These are phyloP conservation scores for Mormyrus proboscirostris DNA, from an alignment of 2,797 vertebrate species.

Conservation along the genomic window DNA sequence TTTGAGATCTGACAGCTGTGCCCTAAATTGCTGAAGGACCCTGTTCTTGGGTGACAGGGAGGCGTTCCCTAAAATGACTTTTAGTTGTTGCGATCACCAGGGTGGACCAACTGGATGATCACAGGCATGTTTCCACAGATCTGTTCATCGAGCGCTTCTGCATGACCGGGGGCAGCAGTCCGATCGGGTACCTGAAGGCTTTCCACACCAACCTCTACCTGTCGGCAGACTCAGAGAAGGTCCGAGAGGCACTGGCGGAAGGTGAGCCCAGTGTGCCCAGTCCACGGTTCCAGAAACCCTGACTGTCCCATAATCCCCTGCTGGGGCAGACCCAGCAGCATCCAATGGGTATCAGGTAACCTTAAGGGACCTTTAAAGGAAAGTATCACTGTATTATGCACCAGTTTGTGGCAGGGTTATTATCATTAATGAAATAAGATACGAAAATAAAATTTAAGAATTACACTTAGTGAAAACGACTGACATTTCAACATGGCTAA, in stretches of 20 bases:
- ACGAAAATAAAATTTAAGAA: neutral
- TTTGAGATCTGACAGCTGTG: neutral
- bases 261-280: constrained; percentile 60
- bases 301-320: neutral
- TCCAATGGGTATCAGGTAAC: neutral
- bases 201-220: constrained; percentile 96
- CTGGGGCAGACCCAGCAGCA: neutral
- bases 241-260: constrained; percentile 86
- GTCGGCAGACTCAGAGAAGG: constrained; percentile 87
- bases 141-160: constrained; percentile 96
- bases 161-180: constrained; percentile 94
- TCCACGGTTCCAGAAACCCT: neutral
- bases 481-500: neutral
- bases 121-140: constrained; percentile 56
- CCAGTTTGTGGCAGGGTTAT: neutral
- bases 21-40: neutral
- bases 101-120: neutral
- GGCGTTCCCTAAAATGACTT: neutral
- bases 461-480: neutral
- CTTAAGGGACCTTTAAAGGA: neutral
- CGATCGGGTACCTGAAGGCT: constrained; percentile 92
- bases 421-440: neutral
- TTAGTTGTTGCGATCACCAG: neutral
- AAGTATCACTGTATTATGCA: neutral
- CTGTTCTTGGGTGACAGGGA: neutral